A percentile compares a stretch with the other conserved stretches of the same genome.
These are phyloP conservation scores for Heliangelus exortis DNA, from an alignment of 2,797 vertebrate genomes.

Conservation along the genomic window DNA sequence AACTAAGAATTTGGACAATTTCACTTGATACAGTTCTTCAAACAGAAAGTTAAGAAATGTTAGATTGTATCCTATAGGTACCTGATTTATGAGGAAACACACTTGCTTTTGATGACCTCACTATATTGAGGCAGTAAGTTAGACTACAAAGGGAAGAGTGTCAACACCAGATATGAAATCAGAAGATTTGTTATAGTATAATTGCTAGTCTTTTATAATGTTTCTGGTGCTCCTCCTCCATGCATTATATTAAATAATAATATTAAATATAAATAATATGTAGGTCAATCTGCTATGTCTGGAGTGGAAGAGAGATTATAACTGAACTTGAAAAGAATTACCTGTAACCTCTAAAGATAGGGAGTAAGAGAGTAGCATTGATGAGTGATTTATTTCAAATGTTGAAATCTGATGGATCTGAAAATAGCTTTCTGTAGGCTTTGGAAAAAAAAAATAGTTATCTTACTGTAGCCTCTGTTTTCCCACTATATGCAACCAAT, in stretches of 20 bases:
- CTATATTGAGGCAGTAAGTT: neutral
- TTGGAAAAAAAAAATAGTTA: rapidly evolving
- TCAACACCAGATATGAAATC: neutral
- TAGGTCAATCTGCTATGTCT: neutral
- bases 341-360: neutral
- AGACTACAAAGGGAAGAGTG: neutral
- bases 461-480: neutral
- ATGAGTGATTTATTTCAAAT: neutral
- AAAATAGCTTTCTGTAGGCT: neutral
- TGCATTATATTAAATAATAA: neutral
- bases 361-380: neutral
- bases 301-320: neutral
- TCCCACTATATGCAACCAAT: neutral
- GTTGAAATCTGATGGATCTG: neutral
- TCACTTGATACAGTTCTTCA: neutral
- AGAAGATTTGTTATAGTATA: neutral
- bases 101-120: neutral
- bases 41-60: neutral
- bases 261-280: neutral
- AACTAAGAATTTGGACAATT: neutral
- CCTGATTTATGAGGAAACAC: neutral
- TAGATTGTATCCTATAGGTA: neutral
- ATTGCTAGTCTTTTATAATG: neutral
- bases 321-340: neutral
- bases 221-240: neutral